phyloP scores from a whole-genome alignment of 2,888 invertebrate genomes.

The Tineola bisselliella region DNA sequence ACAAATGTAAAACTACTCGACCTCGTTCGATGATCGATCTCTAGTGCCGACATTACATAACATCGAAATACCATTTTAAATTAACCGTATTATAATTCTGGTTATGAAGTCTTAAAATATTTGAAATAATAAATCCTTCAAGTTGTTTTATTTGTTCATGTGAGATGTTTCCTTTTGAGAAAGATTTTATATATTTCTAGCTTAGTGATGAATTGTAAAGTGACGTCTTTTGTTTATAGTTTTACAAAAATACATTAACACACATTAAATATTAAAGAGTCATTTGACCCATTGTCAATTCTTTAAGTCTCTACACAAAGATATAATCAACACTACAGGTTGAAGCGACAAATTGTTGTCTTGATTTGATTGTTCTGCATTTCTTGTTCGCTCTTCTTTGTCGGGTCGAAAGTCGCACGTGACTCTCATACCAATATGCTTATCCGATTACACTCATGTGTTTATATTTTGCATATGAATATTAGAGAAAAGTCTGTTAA shows the following conservation, averaged over 20 bases:
- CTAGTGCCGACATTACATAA: conserved; percentile 11
- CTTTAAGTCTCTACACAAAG: too few relatives aligned
- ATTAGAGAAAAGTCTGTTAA: too few relatives aligned
- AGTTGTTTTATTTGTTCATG: not conserved
- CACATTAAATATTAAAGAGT: too few relatives aligned
- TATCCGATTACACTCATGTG: not conserved
- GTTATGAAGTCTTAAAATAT: not conserved
- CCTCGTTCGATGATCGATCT: conserved; percentile 42
- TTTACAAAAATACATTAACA: too few relatives aligned
- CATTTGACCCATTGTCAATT: too few relatives aligned
- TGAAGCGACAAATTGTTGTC: not conserved
- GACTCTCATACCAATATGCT: not conserved
- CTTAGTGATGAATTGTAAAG: too few relatives aligned
- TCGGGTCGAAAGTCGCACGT: not conserved
- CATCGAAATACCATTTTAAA: not conserved
- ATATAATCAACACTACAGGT: not conserved
- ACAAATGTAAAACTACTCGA: conserved; percentile 42
- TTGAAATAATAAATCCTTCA: too few relatives aligned
- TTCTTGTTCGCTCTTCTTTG: not conserved
- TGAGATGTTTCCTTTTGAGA: not conserved
- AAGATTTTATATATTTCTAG: too few relatives aligned
- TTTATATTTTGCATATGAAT: not conserved
- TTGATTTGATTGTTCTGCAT: not conserved
- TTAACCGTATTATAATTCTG: conserved; percentile 6
- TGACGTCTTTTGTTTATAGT: too few relatives aligned